Evolutionary conservation across 1,140 invertebrate genomes (phyloP), one percentile per base, ranked within the genome.

Genomic region (Harpegnathos saltator): DNA sequence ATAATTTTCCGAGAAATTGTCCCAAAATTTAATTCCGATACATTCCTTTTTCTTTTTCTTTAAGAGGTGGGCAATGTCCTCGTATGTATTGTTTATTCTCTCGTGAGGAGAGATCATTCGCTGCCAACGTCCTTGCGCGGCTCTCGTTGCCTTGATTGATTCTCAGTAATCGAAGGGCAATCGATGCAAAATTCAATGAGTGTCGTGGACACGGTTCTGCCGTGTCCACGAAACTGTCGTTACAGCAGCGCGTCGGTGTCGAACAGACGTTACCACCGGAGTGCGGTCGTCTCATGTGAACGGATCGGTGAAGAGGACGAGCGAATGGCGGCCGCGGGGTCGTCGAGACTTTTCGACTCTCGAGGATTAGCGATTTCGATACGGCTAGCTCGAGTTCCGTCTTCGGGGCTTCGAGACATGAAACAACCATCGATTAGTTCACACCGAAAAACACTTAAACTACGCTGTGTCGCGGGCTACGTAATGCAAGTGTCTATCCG

Each of bases 361-460:
- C 26, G 50, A 38, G 58, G 22, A 33, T 5, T 22, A 58, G 44
- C n/a, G 9, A 65, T 75, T 71, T 52, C 19, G 33, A 65, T n/a
- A n/a, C 66, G 19, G 69, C 24, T 69, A 22, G 48, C 66, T 26
- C n/a, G 83, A 83, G 48, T 38, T 19, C 7, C 50, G 58, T 22
- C 3, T 61, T 69, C 24, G 7, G 26, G 81, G 22, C 19, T 29
- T n/a, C 69, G 19, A n/a, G n/a, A 58, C 44, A 4, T 75, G 62
- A 66, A 82, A 87, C 29, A 59, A 87, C 56, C 65, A 66, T 74
- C 59, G 83, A 66, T 56, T 83, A 50, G 3, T 14, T 85, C 71
- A 85, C 75, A 87, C 14, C 65, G 59, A 82, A 74, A n/a, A 87
- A 88, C 74, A 86, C 78, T 86, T 65, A 74, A 72, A 77, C 80